phyloP scores from a whole-genome alignment of 1,140 invertebrate genomes.

The Atta colombica region DNA sequence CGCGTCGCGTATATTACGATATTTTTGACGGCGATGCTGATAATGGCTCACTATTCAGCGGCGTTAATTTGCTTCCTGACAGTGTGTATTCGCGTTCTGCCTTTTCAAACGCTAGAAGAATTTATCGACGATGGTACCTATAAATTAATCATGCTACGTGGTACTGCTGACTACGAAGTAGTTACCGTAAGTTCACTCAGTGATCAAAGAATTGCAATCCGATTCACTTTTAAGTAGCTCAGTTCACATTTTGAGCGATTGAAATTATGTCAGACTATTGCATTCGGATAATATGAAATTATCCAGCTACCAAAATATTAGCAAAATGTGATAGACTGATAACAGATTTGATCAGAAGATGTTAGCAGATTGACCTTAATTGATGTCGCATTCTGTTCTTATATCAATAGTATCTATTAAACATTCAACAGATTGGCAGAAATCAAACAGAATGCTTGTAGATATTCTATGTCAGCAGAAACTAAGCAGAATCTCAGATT shows the following conservation, averaged over 20 bases:
- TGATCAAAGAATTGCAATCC: not conserved
- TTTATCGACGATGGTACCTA: conserved; percentile 71
- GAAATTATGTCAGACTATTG: not conserved
- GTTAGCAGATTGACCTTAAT: too few species aligned
- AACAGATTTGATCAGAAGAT: too few species aligned
- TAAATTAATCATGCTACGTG: conserved; percentile 59
- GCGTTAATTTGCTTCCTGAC: conserved; percentile 75
- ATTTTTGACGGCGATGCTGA: conserved; percentile 35
- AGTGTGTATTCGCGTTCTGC: conserved; percentile 23
- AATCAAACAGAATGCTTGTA: too few species aligned
- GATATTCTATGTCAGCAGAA: too few species aligned
- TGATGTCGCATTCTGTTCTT: too few species aligned
- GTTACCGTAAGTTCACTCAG: conserved; percentile 63
- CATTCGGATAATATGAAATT: not conserved
- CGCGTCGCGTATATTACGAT: conserved; percentile 64
- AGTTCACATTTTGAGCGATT: not conserved
- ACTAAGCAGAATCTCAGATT: too few species aligned
- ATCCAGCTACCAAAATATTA: too few species aligned
- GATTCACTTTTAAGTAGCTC: conserved; percentile 20
- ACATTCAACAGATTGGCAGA: too few species aligned
- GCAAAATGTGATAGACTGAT: too few species aligned
- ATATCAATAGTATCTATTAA: too few species aligned
- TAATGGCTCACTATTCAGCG: conserved; percentile 64
- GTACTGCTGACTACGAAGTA: conserved; percentile 68
- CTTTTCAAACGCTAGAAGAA: conserved; percentile 68